A percentile compares a stretch with the other conserved stretches of the same genome.
These are phyloP conservation scores for Lasioglossum baleicum DNA, from an alignment of 1,140 invertebrate genomes.

Conservation along the genomic window DNA sequence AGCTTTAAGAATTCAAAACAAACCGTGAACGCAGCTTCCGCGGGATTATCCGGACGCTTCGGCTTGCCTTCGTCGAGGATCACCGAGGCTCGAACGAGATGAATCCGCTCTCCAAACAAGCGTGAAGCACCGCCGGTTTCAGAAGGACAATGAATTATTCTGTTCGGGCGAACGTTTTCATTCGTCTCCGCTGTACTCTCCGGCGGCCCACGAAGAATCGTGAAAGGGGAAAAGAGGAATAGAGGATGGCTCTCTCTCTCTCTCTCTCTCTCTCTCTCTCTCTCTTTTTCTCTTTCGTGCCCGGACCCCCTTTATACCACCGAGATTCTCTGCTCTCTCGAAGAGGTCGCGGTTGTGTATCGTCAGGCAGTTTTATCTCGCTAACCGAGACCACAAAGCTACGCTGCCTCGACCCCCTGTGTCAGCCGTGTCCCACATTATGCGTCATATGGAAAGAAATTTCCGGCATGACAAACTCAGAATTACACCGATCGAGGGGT, in stretches of 20 bases:
- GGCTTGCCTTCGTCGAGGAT: slow-evolving; percentile 36
- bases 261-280: too few species aligned
- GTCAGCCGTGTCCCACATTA: slow-evolving; percentile 40
- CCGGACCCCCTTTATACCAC: slow-evolving; percentile 29
- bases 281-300: too few species aligned
- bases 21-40: slow-evolving; percentile 36
- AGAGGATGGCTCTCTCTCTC: slow-evolving; percentile 14
- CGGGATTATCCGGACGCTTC: slow-evolving; percentile 42
- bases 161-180: slow-evolving; percentile 71
- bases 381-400: slow-evolving; percentile 32
- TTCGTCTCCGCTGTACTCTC: slow-evolving; percentile 54
- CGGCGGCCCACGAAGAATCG: slow-evolving; percentile 29
- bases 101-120: slow-evolving; percentile 69
- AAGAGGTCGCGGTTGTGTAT: slow-evolving; percentile 40
- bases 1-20: slow-evolving; percentile 53
- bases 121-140: slow-evolving; percentile 60
- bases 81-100: slow-evolving; percentile 59
- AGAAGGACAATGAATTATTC: slow-evolving; percentile 74
- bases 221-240: slow-evolving; percentile 38
- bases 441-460: slow-evolving; percentile 46
- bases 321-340: slow-evolving; percentile 8
- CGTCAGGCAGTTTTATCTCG: slow-evolving; percentile 53
- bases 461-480: slow-evolving; percentile 49
- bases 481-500: slow-evolving; percentile 45
- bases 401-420: neutral